A percentile compares a stretch with the other conserved stretches of the same genome.
Evolutionary conservation across 1,140 invertebrate genomes (phyloP).

Genomic region (Trinorchestia longiramus): DNA sequence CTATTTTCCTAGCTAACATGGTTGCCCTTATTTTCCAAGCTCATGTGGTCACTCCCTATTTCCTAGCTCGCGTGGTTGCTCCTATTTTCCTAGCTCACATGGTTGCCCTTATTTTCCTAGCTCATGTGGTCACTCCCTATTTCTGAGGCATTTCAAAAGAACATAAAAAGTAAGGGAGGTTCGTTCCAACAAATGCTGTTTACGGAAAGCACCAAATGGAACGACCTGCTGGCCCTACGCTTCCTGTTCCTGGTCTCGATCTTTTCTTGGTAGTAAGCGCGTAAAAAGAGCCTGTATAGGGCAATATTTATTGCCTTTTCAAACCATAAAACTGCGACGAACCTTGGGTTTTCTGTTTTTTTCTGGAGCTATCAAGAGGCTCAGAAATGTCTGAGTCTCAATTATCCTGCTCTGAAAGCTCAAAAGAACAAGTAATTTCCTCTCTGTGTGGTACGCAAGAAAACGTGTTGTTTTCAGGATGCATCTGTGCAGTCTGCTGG

Average conservation of each 20-base stretch:
- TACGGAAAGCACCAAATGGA: neutral
- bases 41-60: no score
- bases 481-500: no score
- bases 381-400: neutral
- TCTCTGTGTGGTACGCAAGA: no score
- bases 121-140: no score
- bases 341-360: neutral
- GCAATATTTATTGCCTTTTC: neutral
- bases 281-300: neutral
- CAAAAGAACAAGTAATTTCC: neutral
- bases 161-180: no score
- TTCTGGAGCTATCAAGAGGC: neutral
- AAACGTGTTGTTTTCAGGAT: no score
- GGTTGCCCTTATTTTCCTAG: no score
- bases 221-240: neutral
- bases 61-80: no score
- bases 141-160: no score
- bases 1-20: no score
- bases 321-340: neutral
- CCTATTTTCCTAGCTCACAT: no score
- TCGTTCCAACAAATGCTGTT: conserved; percentile 7
- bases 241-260: neutral
- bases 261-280: neutral
- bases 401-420: neutral
- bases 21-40: no score